Conservation (phyloP, 2,888 invertebrate genomes). For the Silvanus unidentatus region DNA sequence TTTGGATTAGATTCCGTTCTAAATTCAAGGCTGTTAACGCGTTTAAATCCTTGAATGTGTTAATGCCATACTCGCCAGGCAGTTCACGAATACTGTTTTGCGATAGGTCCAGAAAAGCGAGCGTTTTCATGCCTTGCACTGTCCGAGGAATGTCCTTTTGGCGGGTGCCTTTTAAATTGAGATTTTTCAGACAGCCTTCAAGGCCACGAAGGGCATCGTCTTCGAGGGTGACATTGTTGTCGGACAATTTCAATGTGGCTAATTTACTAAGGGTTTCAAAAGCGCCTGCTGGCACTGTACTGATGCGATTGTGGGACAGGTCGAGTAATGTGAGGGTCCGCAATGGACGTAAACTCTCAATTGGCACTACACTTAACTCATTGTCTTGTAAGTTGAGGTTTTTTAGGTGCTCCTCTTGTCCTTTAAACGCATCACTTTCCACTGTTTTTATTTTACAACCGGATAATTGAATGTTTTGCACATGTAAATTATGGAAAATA, state of each 20-base stretch:
- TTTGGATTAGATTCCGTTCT: conserved; percentile 80
- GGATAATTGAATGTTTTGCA: conserved; percentile 79
- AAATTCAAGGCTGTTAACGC: conserved; percentile 81
- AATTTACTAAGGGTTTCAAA: conserved; percentile 68
- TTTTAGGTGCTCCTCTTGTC: conserved; percentile 73
- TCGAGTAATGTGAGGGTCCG: conserved; percentile 72
- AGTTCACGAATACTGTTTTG: conserved; percentile 81
- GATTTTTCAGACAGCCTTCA: conserved; percentile 75
- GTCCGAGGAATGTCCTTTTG: conserved; percentile 76
- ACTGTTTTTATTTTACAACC: conserved; percentile 71
- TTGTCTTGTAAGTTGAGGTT: conserved; percentile 84
- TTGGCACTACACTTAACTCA: conserved; percentile 71
- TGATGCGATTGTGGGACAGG: conserved; percentile 75
- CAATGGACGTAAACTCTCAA: conserved; percentile 62
- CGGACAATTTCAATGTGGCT: conserved; percentile 77
- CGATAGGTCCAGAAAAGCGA: conserved; percentile 85
- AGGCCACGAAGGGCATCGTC: conserved; percentile 69
- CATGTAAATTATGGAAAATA: conserved; percentile 62
- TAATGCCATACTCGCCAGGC: conserved; percentile 59
- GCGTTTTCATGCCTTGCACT: conserved; percentile 66
- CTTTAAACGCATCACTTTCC: conserved; percentile 69
- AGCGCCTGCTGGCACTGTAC: conserved; percentile 64
- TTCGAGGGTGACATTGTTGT: conserved; percentile 75
- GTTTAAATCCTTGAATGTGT: conserved; percentile 70
- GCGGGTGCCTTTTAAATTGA: conserved; percentile 81